Base-by-base conservation (phyloP, 2,113 vertebrate genomes). In the Catharus fuscescens region DNA sequence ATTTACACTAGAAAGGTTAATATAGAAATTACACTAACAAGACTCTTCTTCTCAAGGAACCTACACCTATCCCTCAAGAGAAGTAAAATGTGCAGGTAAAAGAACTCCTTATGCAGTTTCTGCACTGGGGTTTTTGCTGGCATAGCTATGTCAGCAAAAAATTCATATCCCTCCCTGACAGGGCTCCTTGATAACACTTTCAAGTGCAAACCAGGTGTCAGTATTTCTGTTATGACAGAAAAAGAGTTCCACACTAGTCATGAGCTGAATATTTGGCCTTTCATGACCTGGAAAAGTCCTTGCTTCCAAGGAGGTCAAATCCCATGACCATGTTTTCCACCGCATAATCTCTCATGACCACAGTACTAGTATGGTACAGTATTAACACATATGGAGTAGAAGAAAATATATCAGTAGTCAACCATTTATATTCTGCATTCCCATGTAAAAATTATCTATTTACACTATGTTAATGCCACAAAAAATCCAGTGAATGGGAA, bases 1-100 rank as follows among this genome's bases (percentile, higher is more conserved):
- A 94, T 94, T 95, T 96, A 74, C 80, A 82, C 82, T 85, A 93
- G 81, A 88, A 94, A 96, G 76, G 16, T 81, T 90, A 91, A 81
- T 61, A 85, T 1, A 90, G 81, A 81, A 92, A 96, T 84, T 83
- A 89, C 40, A 67, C n/a, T 72, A 93, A 86, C 72, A 86, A 92
- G 65, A 67, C 20, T 66, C 18, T 26, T 90, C 50, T 88, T 94
- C 47, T 66, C 36, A 84, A 71, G 70, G 36, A 92, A 78, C 40
- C 77, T 80, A 81, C 2, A 71, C 26, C 57, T 56, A 24, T 45
- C 57, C 32, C 88, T 81, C 48, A 67, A 78, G 90, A 92, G 77
- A 84, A 86, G 65, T 44, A 89, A 92, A 88, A 92, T 9, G 48
- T 59, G 48, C 73, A 81, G 48, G 77, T 74, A 81, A 93, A 95